These are phyloP conservation scores for Eunapius fragilis DNA, from an alignment of 37 sponge, comb jelly and placozoan genomes.

Conservation along the genomic window DNA sequence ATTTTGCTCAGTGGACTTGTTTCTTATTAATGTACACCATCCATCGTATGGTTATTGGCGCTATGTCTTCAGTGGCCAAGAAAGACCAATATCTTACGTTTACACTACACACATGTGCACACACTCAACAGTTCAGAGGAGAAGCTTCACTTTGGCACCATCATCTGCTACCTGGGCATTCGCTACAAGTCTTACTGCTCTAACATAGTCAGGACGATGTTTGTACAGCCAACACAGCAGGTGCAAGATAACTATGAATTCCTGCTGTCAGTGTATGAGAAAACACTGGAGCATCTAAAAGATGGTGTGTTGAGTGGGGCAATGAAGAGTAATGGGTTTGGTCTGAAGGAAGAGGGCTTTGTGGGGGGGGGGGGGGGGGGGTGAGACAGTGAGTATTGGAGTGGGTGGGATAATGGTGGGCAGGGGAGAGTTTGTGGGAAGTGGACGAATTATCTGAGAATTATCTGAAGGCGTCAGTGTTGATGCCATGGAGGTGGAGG, in stretches of 20 bases:
- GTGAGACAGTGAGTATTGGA: no score
- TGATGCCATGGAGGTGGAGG: neutral
- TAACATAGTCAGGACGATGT: conserved; percentile 90
- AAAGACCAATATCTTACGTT: neutral
- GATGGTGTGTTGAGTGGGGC: conserved; percentile 27
- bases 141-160: conserved; percentile 89
- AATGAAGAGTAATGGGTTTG: neutral
- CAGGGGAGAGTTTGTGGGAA: no score
- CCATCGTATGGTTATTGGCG: no score
- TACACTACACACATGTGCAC: neutral
- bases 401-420: no score
- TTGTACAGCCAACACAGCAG: conserved; percentile 92
- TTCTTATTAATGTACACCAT: no score
- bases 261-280: conserved; percentile 80
- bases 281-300: conserved; percentile 49
- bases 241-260: conserved; percentile 85
- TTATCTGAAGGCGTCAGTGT: no score
- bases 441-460: no score
- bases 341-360: neutral
- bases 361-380: neutral
- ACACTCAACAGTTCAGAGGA: conserved; percentile 70
- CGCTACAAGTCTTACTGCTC: conserved; percentile 96
- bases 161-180: conserved; percentile 82
- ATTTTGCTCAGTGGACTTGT: no score
- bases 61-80: no score